Base-by-base conservation (phyloP, 2,113 vertebrate species). In the Arothron firmamentum region DNA sequence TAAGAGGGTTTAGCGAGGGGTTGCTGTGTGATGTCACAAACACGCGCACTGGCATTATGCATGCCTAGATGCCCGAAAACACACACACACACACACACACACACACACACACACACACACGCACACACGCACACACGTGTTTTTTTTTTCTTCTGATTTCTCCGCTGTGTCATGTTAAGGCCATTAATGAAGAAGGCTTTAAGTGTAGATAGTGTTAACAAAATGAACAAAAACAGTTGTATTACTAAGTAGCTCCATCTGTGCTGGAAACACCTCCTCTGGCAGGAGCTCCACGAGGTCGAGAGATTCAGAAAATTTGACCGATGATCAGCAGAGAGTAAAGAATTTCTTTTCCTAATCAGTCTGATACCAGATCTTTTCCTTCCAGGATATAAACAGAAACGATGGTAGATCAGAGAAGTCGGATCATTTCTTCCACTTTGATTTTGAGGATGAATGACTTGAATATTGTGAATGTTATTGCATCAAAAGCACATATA, bases 1-100 rank as follows among this genome's bases (percentile, higher is more conserved):
- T 89, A 84, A 89, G 82, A 81, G 79, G 87, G 72, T 85, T 89
- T 89, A 86, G 81, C 55, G 70, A 71, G 53, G 59, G 79, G 75
- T 56, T 66, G 59, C 68, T 54, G 77, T 78, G 74, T 73, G 66
- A 79, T 82, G 82, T 79, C 79, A 81, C 62, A 78, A 10, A 80
- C 57, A 63, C 77, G 75, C 4, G 12, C 56, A 50, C n/a, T 7
- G 38, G 20, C 59, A 57, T 18, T 12, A 28, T 34, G 57, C 47
- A 57, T 3, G 19, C 15, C 42, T 48, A 23, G 16, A 58, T 43
- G 49, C 65, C 59, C 41, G 50, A 20, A 60, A 46, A 38, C 34
- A 12, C 34, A 38, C 9, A 38, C 34, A 38, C 34, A 11, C 34
- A 58, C 48, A 47, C 65, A 61, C 41, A 51, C 31, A 60, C 49